phyloP scores from a whole-genome alignment of 2,888 invertebrate genomes.

The Erebia aethiops region DNA sequence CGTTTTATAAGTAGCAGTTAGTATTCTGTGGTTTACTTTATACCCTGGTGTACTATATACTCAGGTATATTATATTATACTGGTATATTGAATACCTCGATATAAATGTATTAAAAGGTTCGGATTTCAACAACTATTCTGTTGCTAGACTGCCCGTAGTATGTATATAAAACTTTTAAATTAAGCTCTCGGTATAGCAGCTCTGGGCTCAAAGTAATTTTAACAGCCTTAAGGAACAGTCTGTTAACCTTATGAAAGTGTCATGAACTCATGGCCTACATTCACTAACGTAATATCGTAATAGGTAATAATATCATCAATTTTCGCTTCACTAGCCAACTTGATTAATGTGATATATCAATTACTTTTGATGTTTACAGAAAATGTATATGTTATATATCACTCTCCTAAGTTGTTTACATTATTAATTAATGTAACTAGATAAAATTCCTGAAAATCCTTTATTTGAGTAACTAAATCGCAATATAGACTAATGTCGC shows the following conservation, averaged over 20 bases:
- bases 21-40: no score
- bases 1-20: no score
- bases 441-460: no score
- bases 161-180: conserved; percentile 7
- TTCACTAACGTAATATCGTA: conserved; percentile 11
- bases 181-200: not conserved
- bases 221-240: conserved; percentile 12
- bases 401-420: no score
- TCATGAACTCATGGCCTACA: conserved; percentile 23
- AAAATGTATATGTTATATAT: conserved; percentile 2
- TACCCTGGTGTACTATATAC: no score
- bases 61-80: no score
- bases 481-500: no score
- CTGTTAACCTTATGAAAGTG: conserved; percentile 22
- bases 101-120: no score
- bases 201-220: no score
- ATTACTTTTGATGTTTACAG: conserved; percentile 8
- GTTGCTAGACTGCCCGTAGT: not conserved
- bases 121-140: not conserved
- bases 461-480: no score
- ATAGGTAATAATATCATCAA: not conserved
- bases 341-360: conserved; percentile 20
- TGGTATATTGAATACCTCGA: no score
- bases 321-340: conserved; percentile 9
- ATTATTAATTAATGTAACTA: no score